Evolutionary conservation across 1,140 invertebrate species (phyloP).

Genomic region (Cylas formicarius): DNA sequence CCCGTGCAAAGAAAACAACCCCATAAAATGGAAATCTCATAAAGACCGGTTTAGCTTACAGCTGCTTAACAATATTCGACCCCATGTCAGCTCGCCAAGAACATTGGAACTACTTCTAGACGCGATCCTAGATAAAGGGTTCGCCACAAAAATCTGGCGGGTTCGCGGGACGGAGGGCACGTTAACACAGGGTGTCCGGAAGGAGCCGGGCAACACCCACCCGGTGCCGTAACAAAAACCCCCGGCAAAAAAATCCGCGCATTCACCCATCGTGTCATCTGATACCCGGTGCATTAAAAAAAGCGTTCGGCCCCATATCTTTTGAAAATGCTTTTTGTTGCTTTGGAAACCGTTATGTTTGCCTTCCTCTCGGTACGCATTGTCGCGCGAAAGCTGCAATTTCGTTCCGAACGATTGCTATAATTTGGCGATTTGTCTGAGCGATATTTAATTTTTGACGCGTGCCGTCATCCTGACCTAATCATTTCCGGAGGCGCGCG

Average conservation of each 20-base stretch:
- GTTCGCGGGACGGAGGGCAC: no score
- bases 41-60: no score
- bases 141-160: slow-evolving; percentile 3
- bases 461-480: no score
- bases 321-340: slow-evolving; percentile 29
- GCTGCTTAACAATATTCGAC: no score
- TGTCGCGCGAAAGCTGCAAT: slow-evolving; percentile 25
- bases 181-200: slow-evolving; percentile 28
- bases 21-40: no score
- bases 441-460: slow-evolving; percentile 31
- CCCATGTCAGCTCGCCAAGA: no score
- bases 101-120: no score
- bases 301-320: slow-evolving; percentile 22
- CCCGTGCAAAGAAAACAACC: no score
- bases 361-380: slow-evolving; percentile 15
- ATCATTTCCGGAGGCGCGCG: no score
- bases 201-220: slow-evolving; percentile 28
- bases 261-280: slow-evolving; percentile 29
- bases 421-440: slow-evolving; percentile 30
- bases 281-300: slow-evolving; percentile 26
- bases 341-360: slow-evolving; percentile 29
- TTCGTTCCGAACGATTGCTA: slow-evolving; percentile 26
- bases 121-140: slow-evolving; percentile 2
- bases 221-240: slow-evolving; percentile 21
- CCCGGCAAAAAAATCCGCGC: slow-evolving; percentile 29